phyloP scores from a whole-genome alignment of 1,140 invertebrate species.

The Lordiphosa mommai region DNA sequence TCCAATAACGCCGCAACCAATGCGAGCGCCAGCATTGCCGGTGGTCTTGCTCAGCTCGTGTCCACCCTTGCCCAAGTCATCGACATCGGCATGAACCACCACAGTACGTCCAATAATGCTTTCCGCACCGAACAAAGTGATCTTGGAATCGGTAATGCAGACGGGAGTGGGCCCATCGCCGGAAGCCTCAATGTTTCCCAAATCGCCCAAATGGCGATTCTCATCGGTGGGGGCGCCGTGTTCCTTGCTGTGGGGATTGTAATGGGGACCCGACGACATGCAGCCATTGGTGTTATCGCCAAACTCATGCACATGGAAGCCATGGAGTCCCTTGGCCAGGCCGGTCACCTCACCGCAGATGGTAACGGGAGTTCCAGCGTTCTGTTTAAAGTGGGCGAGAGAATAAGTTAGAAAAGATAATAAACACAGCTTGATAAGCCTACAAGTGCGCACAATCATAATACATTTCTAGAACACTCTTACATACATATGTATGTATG shows the following conservation, averaged over 20 bases:
- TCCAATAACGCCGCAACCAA: constrained; percentile 99
- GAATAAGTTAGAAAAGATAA: constrained; percentile 12
- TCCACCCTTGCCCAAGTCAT: constrained; percentile 96
- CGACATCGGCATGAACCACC: constrained; percentile 95
- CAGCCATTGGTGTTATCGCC: constrained; percentile 98
- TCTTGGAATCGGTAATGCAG: constrained; percentile 87
- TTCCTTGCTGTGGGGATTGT: constrained; percentile 92
- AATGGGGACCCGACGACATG: constrained; percentile 96
- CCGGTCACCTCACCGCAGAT: constrained; percentile 88
- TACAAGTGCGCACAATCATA: constrained; percentile 7
- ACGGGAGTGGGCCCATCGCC: constrained; percentile 86
- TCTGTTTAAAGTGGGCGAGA: constrained; percentile 62
- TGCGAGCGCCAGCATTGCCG: constrained; percentile 96
- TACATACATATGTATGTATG: constrained; percentile 1
- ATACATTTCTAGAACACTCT: neutral
- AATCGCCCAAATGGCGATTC: constrained; percentile 92
- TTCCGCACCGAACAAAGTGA: constrained; percentile 87
- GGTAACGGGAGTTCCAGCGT: constrained; percentile 81
- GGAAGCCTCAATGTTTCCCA: constrained; percentile 92
- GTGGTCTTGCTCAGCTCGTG: constrained; percentile 97
- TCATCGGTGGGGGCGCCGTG: constrained; percentile 91
- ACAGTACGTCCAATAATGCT: constrained; percentile 94
- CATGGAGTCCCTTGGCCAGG: constrained; percentile 85
- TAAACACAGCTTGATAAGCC: constrained; percentile 30
- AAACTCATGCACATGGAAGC: constrained; percentile 98